These are phyloP conservation scores for Heliconius himera DNA, from an alignment of 1,140 invertebrate species.

Conservation along the genomic window DNA sequence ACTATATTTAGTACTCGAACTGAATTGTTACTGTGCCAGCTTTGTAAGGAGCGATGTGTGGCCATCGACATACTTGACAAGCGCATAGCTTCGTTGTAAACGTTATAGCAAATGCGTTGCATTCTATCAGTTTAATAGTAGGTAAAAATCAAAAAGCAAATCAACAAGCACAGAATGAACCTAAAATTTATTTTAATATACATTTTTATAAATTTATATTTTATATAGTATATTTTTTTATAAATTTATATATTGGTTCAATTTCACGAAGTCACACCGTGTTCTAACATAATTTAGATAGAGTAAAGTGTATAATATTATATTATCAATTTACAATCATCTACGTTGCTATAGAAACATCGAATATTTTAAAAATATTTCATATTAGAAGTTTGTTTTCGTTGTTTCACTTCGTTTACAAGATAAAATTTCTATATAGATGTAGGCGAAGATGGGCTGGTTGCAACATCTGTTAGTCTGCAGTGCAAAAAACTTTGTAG, in stretches of 20 bases:
- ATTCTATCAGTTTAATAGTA: neutral
- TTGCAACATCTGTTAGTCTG: constrained; percentile 25
- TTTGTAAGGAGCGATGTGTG: constrained; percentile 59
- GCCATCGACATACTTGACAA: constrained; percentile 60
- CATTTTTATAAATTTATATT: no score
- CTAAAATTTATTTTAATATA: neutral
- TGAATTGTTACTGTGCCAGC: constrained; percentile 78
- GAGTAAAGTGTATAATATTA: no score
- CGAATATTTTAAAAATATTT: no score
- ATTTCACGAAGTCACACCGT: no score
- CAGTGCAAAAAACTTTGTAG: constrained; percentile 23
- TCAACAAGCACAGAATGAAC: neutral
- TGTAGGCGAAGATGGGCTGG: constrained; percentile 18
- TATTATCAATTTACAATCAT: no score
- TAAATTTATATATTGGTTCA: no score
- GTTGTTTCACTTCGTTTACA: neutral
- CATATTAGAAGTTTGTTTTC: neutral
- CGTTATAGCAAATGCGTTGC: neutral
- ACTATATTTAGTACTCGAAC: constrained; percentile 78
- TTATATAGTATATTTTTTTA: no score
- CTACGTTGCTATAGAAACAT: no score
- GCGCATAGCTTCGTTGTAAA: constrained; percentile 29
- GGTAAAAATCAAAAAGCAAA: neutral
- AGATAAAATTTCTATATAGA: constrained; percentile 12
- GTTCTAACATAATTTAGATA: no score